Evolutionary conservation across 1,140 invertebrate species (phyloP), one percentile per base, ranked within the genome.

Genomic region (Drosophila rufa): DNA sequence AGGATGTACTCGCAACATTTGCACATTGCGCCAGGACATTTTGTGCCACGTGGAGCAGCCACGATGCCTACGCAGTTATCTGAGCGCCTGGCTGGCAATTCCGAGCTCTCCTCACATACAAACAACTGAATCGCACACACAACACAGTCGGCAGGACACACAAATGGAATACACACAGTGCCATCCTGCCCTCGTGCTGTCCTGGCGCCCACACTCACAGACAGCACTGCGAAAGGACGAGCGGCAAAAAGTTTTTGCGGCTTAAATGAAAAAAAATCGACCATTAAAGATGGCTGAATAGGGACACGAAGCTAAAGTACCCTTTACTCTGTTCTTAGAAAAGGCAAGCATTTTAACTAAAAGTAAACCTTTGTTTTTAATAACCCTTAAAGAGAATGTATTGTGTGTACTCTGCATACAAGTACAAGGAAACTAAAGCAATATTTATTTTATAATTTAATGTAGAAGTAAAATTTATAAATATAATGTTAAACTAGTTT

Each of bases 61-160:
- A 42, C 40, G 55, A 78, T 22, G 65, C 71, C 69, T 75, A 73
- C 83, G 67, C 66, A 65, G 62, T 45, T 70, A 70, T 75, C 82
- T 86, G 82, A 43, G 82, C 82, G 82, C 83, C 83, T 86, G 79
- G 83, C 66, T 67, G 62, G 22, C 55, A 71, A 68, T 82, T 79
- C 69, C 60, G 65, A 61, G 75, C 53, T 47, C 68, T 55, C 25
- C 65, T 75, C 82, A 85, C 79, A 85, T 64, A 82, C 69, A 79
- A 58, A 56, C 64, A 85, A 42, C 33, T 27, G 33, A 55, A 17
- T 38, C 65, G 65, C 40, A 47, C 47, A 59, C 58, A 46, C 59
- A 74, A 56, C 53, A n/a, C 36, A 25, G 53, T 22, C 14, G 53
- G 36, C 61, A 42, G 62, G 42, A 73, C 40, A 40, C 38, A 38